These are phyloP conservation scores for Gastrophysa polygoni DNA, from an alignment of 2,888 invertebrate species.

Conservation along the genomic window DNA sequence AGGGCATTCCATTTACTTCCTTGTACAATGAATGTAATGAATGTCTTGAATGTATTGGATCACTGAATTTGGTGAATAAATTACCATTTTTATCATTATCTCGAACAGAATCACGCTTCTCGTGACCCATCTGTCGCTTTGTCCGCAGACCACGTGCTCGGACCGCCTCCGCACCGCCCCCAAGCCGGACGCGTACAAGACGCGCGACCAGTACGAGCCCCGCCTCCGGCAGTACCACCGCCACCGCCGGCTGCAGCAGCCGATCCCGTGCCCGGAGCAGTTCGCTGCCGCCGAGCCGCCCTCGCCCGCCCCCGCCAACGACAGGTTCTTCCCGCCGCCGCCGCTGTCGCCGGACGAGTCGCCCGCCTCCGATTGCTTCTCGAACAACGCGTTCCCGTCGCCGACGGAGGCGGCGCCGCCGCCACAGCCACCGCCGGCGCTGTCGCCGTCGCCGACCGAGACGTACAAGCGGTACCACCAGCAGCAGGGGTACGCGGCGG, in stretches of 20 bases:
- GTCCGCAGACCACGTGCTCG: too few species aligned
- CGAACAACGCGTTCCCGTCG: slow-evolving; percentile 61
- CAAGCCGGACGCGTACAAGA: slow-evolving; percentile 32
- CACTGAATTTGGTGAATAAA: too few species aligned
- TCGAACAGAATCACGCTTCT: too few species aligned
- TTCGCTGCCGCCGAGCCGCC: slow-evolving; percentile 61
- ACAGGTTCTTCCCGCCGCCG: slow-evolving; percentile 62
- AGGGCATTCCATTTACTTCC: too few species aligned
- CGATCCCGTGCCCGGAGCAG: slow-evolving; percentile 56
- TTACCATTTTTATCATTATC: too few species aligned
- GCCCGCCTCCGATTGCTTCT: slow-evolving; percentile 66
- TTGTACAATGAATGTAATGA: too few species aligned
- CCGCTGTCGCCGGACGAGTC: slow-evolving; percentile 61
- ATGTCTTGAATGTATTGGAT: too few species aligned
- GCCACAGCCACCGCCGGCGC: slow-evolving; percentile 53
- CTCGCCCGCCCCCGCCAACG: slow-evolving; percentile 63
- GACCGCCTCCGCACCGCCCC: not conserved
- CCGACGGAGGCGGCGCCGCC: slow-evolving; percentile 58
- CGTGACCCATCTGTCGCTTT: too few species aligned
- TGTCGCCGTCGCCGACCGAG: slow-evolving; percentile 55
- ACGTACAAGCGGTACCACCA: slow-evolving; percentile 43
- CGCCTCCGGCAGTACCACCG: slow-evolving; percentile 37
- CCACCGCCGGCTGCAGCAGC: slow-evolving; percentile 32
- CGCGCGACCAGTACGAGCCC: slow-evolving; percentile 38
- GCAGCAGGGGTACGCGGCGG: not conserved